phyloP scores from a whole-genome alignment of 2,888 invertebrate species.

The Phorcus lineatus region DNA sequence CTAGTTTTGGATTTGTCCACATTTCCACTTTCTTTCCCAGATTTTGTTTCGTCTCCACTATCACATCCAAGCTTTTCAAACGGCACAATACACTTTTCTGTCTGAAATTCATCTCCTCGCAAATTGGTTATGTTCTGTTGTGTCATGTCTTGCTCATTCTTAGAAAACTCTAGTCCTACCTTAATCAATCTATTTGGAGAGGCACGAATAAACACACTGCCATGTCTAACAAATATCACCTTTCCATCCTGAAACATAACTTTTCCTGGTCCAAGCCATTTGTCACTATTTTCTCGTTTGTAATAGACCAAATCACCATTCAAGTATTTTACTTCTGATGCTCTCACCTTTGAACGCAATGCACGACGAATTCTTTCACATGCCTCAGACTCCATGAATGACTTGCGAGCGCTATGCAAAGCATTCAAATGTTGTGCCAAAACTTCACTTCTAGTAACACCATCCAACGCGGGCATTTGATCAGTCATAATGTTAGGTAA shows the following conservation, averaged over 20 bases:
- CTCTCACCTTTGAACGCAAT: constrained; percentile 26
- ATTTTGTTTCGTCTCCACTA: not conserved
- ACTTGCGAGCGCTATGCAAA: not conserved
- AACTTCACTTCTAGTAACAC: not conserved
- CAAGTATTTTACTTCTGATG: constrained; percentile 17
- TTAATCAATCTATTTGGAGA: constrained; percentile 34
- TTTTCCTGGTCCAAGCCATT: constrained; percentile 42
- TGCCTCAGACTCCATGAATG: not conserved
- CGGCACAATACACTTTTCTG: not conserved
- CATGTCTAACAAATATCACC: constrained; percentile 41
- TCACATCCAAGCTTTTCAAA: not conserved
- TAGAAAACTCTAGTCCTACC: not conserved
- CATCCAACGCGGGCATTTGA: not conserved
- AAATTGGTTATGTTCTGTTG: not conserved
- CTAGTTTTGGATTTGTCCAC: not conserved
- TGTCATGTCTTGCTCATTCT: not conserved
- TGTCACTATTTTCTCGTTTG: not conserved
- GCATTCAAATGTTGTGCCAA: not conserved
- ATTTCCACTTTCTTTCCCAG: not conserved
- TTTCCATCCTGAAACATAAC: constrained; percentile 49
- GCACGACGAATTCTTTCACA: not conserved
- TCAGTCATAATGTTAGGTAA: not conserved
- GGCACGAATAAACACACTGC: constrained; percentile 38
- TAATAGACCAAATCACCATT: constrained; percentile 18
- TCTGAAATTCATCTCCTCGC: not conserved